Conservation (phyloP, 2,888 invertebrate genomes). For the Spodoptera littoralis region DNA sequence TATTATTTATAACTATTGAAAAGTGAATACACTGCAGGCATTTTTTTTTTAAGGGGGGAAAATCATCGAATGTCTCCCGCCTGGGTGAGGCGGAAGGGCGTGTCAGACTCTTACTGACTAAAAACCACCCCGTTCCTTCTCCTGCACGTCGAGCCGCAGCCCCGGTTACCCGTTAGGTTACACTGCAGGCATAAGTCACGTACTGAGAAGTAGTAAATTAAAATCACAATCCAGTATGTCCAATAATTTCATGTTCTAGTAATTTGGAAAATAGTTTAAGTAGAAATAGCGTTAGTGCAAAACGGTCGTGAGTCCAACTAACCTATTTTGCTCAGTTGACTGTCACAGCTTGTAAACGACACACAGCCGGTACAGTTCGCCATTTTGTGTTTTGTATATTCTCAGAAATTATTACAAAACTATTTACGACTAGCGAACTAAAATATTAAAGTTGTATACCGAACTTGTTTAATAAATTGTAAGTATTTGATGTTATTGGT, state of each 20-base stretch:
- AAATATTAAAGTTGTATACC: background rate
- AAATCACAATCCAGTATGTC: background rate
- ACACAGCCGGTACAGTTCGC: conserved; percentile 17
- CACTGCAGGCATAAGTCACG: background rate
- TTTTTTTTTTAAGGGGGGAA: too few relatives aligned
- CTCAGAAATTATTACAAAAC: conserved; percentile 11
- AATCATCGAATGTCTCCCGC: too few relatives aligned
- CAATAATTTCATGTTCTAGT: too few relatives aligned
- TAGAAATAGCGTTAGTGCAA: conserved; percentile 20
- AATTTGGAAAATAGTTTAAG: background rate
- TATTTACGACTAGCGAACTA: conserved; percentile 4
- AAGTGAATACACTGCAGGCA: too few relatives aligned
- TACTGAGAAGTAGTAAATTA: background rate
- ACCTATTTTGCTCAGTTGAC: conserved; percentile 34
- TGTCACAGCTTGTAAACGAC: conserved; percentile 40
- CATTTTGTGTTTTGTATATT: conserved; percentile 30
- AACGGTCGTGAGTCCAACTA: conserved; percentile 14
- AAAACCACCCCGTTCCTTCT: too few relatives aligned
- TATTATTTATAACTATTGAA: too few relatives aligned
- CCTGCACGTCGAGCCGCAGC: too few relatives aligned
- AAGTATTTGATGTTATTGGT: background rate
- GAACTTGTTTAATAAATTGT: background rate
- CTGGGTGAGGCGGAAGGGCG: too few relatives aligned
- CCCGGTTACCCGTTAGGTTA: too few relatives aligned
- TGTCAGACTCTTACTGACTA: too few relatives aligned